These are phyloP conservation scores for Melolontha melolontha DNA, from an alignment of 2,888 invertebrate genomes.

Conservation along the genomic window DNA sequence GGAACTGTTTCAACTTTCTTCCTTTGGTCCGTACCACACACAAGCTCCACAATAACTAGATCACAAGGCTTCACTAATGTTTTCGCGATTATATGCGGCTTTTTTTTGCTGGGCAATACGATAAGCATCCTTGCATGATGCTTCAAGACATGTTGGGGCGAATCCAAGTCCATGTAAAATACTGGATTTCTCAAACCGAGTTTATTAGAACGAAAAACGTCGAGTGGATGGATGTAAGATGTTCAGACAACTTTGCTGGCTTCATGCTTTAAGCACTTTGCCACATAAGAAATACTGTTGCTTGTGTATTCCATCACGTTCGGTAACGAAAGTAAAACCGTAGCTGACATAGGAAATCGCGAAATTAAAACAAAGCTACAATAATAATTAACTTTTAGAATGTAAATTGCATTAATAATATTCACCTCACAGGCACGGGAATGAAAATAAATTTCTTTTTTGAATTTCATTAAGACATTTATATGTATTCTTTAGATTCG, in stretches of 20 bases:
- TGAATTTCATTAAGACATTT: no score
- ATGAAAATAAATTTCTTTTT: no score
- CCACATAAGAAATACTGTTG: constrained; percentile 25
- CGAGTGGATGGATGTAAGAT: constrained; percentile 27
- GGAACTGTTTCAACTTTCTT: constrained; percentile 34
- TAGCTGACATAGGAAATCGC: constrained; percentile 11
- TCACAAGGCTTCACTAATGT: constrained; percentile 29
- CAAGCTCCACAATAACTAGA: constrained; percentile 27
- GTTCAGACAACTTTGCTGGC: constrained; percentile 22
- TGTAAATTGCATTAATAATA: no score
- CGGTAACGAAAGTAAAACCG: constrained; percentile 28
- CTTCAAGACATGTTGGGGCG: neutral
- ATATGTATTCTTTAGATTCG: no score
- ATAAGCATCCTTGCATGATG: neutral
- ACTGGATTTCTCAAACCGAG: no score
- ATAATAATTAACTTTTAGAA: no score
- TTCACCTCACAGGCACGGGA: no score
- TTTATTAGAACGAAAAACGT: neutral
- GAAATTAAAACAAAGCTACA: no score
- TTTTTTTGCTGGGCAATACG: constrained; percentile 32
- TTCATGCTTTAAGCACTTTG: constrained; percentile 12
- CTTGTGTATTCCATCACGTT: constrained; percentile 26
- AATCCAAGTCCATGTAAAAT: no score
- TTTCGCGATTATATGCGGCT: constrained; percentile 24
- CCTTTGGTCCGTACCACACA: constrained; percentile 25